A percentile compares a stretch with the other conserved stretches of the same genome.
phyloP scores from a whole-genome alignment of 2,113 vertebrate species.

The Oncorhynchus masou region DNA sequence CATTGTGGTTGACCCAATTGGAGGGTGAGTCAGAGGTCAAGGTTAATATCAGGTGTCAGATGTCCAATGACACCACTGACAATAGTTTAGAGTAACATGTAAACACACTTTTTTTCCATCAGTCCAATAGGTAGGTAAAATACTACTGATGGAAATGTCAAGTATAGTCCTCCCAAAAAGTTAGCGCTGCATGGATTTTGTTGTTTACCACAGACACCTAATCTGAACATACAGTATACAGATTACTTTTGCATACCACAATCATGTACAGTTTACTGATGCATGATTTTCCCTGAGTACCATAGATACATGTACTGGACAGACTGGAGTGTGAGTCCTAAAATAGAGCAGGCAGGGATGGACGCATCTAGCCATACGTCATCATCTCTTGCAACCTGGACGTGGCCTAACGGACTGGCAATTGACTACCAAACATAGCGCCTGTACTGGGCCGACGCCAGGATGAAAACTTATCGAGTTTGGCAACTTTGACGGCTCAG shows the following conservation, averaged over 20 bases:
- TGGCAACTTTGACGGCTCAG: slow-evolving; percentile 88
- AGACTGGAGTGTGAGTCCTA: slow-evolving; percentile 97
- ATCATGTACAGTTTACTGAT: too few relatives aligned
- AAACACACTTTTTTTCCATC: too few relatives aligned
- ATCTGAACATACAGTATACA: background rate
- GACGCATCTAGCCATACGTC: slow-evolving; percentile 87
- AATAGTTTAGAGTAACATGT: too few relatives aligned
- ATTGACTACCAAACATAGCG: slow-evolving; percentile 90
- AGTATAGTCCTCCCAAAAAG: too few relatives aligned
- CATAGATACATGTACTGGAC: slow-evolving; percentile 98
- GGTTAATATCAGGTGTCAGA: too few relatives aligned
- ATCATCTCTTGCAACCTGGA: slow-evolving; percentile 96
- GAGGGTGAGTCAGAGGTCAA: slow-evolving; percentile 76
- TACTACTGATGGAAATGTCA: too few relatives aligned
- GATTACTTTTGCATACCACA: too few relatives aligned
- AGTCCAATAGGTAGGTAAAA: too few relatives aligned
- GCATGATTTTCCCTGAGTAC: too few relatives aligned
- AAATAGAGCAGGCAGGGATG: slow-evolving; percentile 97
- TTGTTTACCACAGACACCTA: background rate
- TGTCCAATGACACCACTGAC: too few relatives aligned
- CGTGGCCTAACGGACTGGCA: slow-evolving; percentile 95
- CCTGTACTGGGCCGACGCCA: slow-evolving; percentile 96
- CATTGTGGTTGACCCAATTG: slow-evolving; percentile 94
- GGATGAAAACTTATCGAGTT: slow-evolving; percentile 97
- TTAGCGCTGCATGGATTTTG: too few relatives aligned